These are phyloP conservation scores for Siniperca knerii DNA, from an alignment of 2,113 vertebrate species.

Conservation along the genomic window DNA sequence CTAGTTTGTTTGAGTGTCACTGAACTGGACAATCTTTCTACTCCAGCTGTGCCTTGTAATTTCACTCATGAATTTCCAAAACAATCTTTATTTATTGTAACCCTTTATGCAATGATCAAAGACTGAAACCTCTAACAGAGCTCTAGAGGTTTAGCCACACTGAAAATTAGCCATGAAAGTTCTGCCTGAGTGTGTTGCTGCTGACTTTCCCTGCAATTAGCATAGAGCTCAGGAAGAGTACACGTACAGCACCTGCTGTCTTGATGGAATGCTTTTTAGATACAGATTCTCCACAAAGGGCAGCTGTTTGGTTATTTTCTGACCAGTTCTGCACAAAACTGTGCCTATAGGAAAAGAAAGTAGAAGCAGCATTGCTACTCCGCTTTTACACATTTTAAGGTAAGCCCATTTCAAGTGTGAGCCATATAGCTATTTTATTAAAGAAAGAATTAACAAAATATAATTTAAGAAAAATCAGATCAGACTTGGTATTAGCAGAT, in stretches of 20 bases:
- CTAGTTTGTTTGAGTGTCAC: not conserved
- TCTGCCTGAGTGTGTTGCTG: conserved; percentile 5
- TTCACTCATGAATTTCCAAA: not conserved
- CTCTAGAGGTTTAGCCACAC: not conserved
- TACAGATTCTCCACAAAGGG: not conserved
- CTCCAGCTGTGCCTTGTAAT: not conserved
- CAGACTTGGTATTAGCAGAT: not conserved
- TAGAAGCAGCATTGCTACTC: not conserved
- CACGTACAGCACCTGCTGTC: not conserved
- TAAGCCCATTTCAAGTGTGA: not conserved
- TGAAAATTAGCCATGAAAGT: conserved; percentile 2
- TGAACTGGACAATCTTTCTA: not conserved
- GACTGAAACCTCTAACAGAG: conserved; percentile 11
- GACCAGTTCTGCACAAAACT: not conserved
- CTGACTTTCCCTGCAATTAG: not conserved
- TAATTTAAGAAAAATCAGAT: not conserved
- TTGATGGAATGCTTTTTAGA: not conserved
- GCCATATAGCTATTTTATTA: not conserved
- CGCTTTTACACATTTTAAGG: not conserved
- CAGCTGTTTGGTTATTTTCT: not conserved
- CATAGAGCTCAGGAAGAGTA: not conserved
- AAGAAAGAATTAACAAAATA: not conserved
- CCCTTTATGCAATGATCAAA: conserved; percentile 29
- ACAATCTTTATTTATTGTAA: not conserved
- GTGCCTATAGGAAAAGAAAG: not conserved